A percentile compares a stretch with the other conserved stretches of the same genome.
Conservation (phyloP, 2,797 vertebrate species). For the Natrix natrix region DNA sequence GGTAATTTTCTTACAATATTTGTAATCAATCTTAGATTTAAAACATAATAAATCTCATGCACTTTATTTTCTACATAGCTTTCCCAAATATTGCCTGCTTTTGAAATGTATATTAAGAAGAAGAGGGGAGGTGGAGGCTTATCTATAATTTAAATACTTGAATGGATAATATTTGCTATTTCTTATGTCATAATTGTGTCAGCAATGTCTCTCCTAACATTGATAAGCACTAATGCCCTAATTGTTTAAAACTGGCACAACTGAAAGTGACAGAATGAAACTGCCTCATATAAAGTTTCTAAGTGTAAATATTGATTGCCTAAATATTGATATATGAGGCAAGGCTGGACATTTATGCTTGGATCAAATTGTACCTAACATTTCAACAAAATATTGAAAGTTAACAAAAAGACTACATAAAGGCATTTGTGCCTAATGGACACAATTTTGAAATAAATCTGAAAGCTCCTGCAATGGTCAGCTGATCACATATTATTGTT, state of each 20-base stretch:
- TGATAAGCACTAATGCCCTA: neutral
- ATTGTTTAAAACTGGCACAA: neutral
- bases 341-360: neutral
- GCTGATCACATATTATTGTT: neutral
- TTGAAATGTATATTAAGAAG: neutral
- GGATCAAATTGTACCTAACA: neutral
- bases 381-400: neutral
- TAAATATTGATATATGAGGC: neutral
- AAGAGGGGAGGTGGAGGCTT: neutral
- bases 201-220: neutral
- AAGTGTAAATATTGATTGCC: neutral
- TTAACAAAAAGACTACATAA: neutral
- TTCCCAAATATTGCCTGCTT: neutral
- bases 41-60: neutral
- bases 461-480: neutral
- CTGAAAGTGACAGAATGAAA: neutral
- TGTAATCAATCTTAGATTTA: neutral
- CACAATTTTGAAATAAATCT: neutral
- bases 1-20: neutral
- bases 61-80: neutral
- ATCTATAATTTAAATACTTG: neutral
- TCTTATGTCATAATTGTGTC: neutral
- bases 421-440: neutral
- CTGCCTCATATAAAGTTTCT: neutral
- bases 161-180: neutral